These are phyloP conservation scores for Rhaphigaster nebulosa DNA, from an alignment of 2,888 invertebrate genomes.

Conservation along the genomic window DNA sequence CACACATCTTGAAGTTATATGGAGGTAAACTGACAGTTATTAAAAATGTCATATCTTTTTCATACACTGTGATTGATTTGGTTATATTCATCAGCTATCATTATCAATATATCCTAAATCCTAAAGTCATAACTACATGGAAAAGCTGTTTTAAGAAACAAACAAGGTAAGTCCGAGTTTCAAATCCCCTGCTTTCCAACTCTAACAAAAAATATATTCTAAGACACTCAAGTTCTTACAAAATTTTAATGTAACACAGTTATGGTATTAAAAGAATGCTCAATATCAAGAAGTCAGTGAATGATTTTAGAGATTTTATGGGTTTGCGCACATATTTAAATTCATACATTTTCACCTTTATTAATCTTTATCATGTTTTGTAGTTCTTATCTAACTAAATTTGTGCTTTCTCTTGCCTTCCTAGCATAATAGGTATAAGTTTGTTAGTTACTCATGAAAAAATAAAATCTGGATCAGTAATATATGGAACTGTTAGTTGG, in stretches of 20 bases:
- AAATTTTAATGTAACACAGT: not conserved
- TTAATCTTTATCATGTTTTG: no score
- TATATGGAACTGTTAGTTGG: no score
- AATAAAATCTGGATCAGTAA: no score
- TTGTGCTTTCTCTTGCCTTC: no score
- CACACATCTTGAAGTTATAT: no score
- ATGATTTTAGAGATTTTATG: not conserved
- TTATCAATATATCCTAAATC: not conserved
- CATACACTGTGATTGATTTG: not conserved
- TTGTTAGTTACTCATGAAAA: no score
- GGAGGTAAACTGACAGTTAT: no score
- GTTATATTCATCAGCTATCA: not conserved
- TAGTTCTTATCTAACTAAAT: no score
- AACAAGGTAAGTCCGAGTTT: not conserved
- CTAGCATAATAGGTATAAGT: no score
- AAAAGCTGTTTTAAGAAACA: slow-evolving; percentile 1
- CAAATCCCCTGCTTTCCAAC: not conserved
- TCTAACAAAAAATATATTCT: not conserved
- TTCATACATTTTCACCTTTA: not conserved
- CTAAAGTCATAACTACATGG: not conserved
- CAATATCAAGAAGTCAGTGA: not conserved
- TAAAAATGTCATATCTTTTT: no score
- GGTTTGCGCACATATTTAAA: no score
- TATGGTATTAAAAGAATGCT: not conserved
- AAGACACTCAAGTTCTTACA: not conserved